phyloP scores from a whole-genome alignment of 1,140 invertebrate species.

The Eriocheir sinensis region DNA sequence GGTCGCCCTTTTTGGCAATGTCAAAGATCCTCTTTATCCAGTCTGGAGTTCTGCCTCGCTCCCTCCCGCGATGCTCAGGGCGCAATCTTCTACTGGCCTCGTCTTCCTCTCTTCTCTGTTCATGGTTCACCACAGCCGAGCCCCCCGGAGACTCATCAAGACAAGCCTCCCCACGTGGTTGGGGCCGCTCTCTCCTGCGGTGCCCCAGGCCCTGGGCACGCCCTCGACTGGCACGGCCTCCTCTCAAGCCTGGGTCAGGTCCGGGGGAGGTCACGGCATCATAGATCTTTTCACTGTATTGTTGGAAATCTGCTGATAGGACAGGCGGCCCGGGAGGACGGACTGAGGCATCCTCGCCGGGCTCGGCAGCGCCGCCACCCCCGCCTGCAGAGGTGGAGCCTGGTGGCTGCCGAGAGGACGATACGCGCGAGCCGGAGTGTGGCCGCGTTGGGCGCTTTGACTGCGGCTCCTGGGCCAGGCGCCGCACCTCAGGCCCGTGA shows the following conservation, averaged over 20 bases:
- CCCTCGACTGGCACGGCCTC: neutral
- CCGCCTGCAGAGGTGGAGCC: constrained; percentile 41
- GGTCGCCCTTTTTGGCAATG: constrained; percentile 81
- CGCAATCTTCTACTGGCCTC: constrained; percentile 52
- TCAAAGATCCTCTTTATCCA: constrained; percentile 82
- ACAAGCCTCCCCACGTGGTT: constrained; percentile 39
- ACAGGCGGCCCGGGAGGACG: constrained; percentile 75
- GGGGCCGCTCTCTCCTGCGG: constrained; percentile 55
- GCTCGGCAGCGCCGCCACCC: constrained; percentile 43
- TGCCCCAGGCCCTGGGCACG: constrained; percentile 36
- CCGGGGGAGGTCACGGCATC: constrained; percentile 75
- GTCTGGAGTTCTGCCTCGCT: constrained; percentile 81
- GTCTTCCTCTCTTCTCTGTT: constrained; percentile 57
- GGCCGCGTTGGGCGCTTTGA: constrained; percentile 52
- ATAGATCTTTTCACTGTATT: constrained; percentile 77
- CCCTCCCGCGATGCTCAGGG: constrained; percentile 70
- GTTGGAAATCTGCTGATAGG: constrained; percentile 73
- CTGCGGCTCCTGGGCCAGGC: constrained; percentile 69
- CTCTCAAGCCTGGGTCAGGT: constrained; percentile 51
- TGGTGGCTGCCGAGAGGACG: constrained; percentile 45
- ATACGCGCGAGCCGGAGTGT: constrained; percentile 59
- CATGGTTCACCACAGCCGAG: constrained; percentile 50
- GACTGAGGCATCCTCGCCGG: constrained; percentile 58
- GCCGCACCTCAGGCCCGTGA: constrained; percentile 63
- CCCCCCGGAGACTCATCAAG: constrained; percentile 14